Evolutionary conservation across 2,797 vertebrate species (phyloP), one percentile per base, ranked within the genome.

Genomic region (Paedocypris micromegethes): DNA sequence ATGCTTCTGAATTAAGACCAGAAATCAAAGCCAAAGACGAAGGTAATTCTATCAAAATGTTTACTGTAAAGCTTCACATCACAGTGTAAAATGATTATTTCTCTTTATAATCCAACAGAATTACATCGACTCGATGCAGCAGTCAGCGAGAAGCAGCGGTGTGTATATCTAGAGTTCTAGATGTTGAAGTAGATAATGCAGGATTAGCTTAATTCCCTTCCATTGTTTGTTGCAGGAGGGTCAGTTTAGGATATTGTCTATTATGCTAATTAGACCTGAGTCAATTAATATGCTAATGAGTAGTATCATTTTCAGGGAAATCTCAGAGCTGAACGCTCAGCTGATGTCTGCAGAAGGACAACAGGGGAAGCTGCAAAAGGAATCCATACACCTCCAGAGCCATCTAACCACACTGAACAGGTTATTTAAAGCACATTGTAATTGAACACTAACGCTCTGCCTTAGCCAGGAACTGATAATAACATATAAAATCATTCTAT

Each of bases 101-200:
- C 5, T 58, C 5, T 38, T 5, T 70, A 2, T 58, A 3, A 23
- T 23, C 49, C 38, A 5, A 70, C 78, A 88, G 87, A 82, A 59
- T 66, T 87, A 67, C 77, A 82, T 48, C 79, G 64, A 37, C 75
- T 87, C 55, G 76, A 81, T 8, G 75, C 75, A 4, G 58, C 72
- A 3, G 40, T 85, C 45, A 74, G 70, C 1, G 79, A 86, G 7
- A 76, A 69, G 3, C 77, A 89, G 3, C 78, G 79, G 90, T 88
- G 72, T 72, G 77, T 75, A 45, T 3, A 58, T 50, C 40, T 8
- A 38, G 23, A 23, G 23, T 23, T 23, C 23, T 23, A 23, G 23
- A 23, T 23, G 23, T 23, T 23, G 23, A 23, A 23, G 23, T 23
- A 23, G 23, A 23, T 23, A 23, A 23, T 23, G 23, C 23, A 23